Percentiles rank a stretch among this genome's conserved stretches.
phyloP scores from a whole-genome alignment of 1,140 invertebrate species.

The Rhopalosiphum maidis region DNA sequence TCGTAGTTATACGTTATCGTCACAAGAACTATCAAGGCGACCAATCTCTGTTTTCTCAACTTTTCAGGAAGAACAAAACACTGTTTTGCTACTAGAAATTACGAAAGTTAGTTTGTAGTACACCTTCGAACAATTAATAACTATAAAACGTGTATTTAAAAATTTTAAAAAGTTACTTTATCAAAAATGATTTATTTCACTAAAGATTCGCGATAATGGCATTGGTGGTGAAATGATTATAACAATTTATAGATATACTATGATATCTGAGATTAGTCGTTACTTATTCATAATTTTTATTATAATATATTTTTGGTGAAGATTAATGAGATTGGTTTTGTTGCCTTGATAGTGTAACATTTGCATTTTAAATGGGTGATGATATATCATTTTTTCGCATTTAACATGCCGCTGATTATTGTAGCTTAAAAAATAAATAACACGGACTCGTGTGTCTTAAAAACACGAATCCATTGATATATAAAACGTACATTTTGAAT shows the following conservation, averaged over 20 bases:
- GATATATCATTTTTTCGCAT: too few relatives aligned
- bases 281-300: neutral
- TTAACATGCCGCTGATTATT: too few relatives aligned
- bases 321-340: too few relatives aligned
- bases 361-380: too few relatives aligned
- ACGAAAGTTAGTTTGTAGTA: neutral
- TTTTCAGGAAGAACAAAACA: neutral
- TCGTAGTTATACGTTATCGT: neutral
- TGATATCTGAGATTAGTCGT: neutral
- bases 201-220: neutral
- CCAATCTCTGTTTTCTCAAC: neutral
- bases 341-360: too few relatives aligned
- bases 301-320: too few relatives aligned
- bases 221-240: neutral
- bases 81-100: neutral
- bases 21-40: neutral
- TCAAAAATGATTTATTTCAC: too few relatives aligned
- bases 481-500: too few relatives aligned
- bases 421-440: too few relatives aligned
- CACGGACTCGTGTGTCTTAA: too few relatives aligned
- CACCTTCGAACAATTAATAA: neutral
- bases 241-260: neutral
- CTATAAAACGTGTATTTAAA: neutral
- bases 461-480: too few relatives aligned
- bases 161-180: too few relatives aligned